Conservation (phyloP, 2,797 vertebrate genomes). For the Sebastes itinus region DNA sequence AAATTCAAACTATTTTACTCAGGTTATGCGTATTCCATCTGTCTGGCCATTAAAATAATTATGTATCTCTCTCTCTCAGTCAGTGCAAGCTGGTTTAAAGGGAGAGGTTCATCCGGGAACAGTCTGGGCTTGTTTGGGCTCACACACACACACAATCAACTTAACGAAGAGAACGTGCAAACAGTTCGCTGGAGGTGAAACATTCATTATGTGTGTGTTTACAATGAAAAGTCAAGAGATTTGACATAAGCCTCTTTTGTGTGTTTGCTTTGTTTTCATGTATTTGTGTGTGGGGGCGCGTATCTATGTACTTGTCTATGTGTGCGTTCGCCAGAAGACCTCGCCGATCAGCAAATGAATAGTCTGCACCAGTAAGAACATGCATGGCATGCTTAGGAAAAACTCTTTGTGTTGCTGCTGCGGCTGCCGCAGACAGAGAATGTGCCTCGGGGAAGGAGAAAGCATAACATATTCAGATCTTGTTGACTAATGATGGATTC, state of each 20-base stretch:
- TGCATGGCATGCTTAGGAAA: slow-evolving; percentile 63
- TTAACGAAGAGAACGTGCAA: slow-evolving; percentile 25
- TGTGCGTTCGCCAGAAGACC: slow-evolving; percentile 47
- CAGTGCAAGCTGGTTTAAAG: slow-evolving; percentile 27
- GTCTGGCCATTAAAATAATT: slow-evolving; percentile 2
- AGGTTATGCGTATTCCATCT: neutral
- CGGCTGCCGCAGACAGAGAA: slow-evolving; percentile 56
- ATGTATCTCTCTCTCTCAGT: slow-evolving; percentile 7
- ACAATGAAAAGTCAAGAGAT: neutral
- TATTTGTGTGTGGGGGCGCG: neutral
- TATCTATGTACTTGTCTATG: neutral
- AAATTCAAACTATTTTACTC: neutral
- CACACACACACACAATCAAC: slow-evolving; percentile 11
- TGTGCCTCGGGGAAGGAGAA: slow-evolving; percentile 60
- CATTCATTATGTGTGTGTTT: slow-evolving; percentile 11
- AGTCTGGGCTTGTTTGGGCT: slow-evolving; percentile 64
- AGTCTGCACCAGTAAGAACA: slow-evolving; percentile 73
- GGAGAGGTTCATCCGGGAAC: slow-evolving; percentile 33
- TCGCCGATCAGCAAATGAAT: slow-evolving; percentile 36
- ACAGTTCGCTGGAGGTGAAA: slow-evolving; percentile 9
- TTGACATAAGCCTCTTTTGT: neutral
- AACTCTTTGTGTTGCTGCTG: slow-evolving; percentile 34
- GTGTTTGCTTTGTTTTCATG: slow-evolving; percentile 5
- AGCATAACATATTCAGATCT: slow-evolving; percentile 49
- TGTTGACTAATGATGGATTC: slow-evolving; percentile 55